Conservation (phyloP, 2,888 invertebrate species). For the Diabrotica balteata region DNA sequence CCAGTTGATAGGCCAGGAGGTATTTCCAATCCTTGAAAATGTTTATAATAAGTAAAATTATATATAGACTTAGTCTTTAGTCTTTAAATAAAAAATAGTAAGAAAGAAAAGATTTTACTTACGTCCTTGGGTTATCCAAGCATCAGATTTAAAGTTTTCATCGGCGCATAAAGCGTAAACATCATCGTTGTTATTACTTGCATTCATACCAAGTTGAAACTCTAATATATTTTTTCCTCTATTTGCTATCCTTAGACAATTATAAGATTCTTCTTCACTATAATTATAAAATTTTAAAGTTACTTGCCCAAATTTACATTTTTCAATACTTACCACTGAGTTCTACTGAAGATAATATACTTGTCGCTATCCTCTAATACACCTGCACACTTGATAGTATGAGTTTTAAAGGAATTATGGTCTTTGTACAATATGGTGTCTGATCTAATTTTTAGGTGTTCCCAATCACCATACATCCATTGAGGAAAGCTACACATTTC, state of each 20-base stretch:
- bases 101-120: conserved; percentile 51
- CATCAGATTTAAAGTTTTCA: conserved; percentile 62
- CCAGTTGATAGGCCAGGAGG: conserved; percentile 43
- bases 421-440: conserved; percentile 63
- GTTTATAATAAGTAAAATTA: neutral
- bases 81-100: no score
- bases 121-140: conserved; percentile 71
- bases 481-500: conserved; percentile 64
- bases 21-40: conserved; percentile 41
- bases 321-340: conserved; percentile 62
- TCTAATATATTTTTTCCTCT: conserved; percentile 69
- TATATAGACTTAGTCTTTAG: no score
- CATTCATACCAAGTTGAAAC: conserved; percentile 63
- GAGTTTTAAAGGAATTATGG: conserved; percentile 63
- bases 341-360: conserved; percentile 63
- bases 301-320: neutral
- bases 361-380: conserved; percentile 57
- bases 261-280: conserved; percentile 67
- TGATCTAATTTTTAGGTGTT: conserved; percentile 62
- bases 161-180: conserved; percentile 52
- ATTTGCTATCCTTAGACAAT: conserved; percentile 67
- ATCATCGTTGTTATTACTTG: conserved; percentile 51
- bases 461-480: conserved; percentile 71
- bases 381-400: conserved; percentile 62
- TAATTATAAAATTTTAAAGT: conserved; percentile 44